phyloP scores from a whole-genome alignment of 2,113 vertebrate species.

The Anser brachyrhynchus region DNA sequence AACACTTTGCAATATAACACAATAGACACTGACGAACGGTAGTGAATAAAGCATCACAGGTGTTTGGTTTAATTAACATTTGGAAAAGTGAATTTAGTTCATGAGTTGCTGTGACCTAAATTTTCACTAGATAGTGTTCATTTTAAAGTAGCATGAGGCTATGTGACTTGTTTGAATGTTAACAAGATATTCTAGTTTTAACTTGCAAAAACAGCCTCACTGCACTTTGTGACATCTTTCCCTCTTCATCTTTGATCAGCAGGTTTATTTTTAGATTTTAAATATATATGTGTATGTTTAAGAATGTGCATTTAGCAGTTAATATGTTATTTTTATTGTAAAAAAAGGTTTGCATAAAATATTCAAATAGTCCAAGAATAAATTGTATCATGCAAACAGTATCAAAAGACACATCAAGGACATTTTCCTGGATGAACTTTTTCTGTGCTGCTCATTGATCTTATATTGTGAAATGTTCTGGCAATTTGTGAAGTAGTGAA shows the following conservation, averaged over 20 bases:
- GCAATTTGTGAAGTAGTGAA: background rate
- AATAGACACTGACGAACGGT: background rate
- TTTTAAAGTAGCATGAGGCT: background rate
- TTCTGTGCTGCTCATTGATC: background rate
- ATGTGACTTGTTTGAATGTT: background rate
- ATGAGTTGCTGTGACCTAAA: background rate
- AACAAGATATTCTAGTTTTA: background rate
- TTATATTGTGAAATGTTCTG: slow-evolving; percentile 14
- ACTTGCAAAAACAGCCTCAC: background rate
- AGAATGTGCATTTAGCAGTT: background rate
- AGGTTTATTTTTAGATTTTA: background rate
- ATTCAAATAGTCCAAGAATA: background rate
- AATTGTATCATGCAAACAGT: background rate
- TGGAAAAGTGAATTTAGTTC: background rate
- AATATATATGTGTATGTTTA: background rate
- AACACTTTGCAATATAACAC: background rate
- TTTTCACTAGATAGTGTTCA: background rate
- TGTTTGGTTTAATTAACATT: background rate
- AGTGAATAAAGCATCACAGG: background rate
- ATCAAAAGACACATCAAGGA: background rate
- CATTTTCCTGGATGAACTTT: slow-evolving; percentile 35
- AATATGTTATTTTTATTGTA: background rate
- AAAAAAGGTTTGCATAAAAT: background rate
- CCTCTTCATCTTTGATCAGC: background rate
- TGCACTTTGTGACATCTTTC: background rate